Evolutionary conservation across 2,888 invertebrate genomes (phyloP).

Genomic region (Eupelmus urozonus): DNA sequence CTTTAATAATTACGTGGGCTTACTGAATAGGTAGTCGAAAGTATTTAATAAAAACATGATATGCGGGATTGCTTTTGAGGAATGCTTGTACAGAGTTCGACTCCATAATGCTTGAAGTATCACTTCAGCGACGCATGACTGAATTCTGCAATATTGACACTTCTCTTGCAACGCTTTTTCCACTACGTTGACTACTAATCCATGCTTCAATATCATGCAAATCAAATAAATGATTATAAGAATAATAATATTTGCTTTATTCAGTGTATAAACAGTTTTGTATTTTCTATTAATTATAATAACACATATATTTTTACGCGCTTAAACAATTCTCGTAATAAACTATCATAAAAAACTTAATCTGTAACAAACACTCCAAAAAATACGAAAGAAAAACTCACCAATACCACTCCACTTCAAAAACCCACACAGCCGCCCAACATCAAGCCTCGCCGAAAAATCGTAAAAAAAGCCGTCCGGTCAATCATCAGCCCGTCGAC

Average conservation of each 20-base stretch:
- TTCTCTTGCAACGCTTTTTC: constrained; percentile 58
- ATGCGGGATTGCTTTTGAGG: constrained; percentile 33
- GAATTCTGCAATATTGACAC: constrained; percentile 71
- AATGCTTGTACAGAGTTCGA: background rate
- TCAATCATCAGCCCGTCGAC: no score
- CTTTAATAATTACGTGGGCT: background rate
- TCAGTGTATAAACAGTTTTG: background rate
- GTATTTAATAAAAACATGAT: background rate
- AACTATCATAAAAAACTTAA: no score
- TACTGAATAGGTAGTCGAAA: background rate
- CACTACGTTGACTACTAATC: background rate
- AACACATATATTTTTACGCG: no score
- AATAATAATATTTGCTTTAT: background rate
- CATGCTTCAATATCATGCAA: background rate
- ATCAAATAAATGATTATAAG: background rate
- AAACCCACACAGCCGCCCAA: no score
- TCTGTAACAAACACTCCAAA: no score
- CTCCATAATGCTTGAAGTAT: constrained; percentile 63
- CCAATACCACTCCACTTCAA: no score
- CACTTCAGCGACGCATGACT: constrained; percentile 72
- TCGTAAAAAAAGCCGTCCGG: no score
- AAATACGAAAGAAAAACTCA: no score
- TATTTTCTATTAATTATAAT: no score
- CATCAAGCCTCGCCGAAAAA: no score
- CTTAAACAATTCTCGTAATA: no score